Percentiles rank a stretch among this genome's conserved stretches.
These are phyloP conservation scores for Rhyacichthys aspro DNA, from an alignment of 2,797 vertebrate species.

Conservation along the genomic window DNA sequence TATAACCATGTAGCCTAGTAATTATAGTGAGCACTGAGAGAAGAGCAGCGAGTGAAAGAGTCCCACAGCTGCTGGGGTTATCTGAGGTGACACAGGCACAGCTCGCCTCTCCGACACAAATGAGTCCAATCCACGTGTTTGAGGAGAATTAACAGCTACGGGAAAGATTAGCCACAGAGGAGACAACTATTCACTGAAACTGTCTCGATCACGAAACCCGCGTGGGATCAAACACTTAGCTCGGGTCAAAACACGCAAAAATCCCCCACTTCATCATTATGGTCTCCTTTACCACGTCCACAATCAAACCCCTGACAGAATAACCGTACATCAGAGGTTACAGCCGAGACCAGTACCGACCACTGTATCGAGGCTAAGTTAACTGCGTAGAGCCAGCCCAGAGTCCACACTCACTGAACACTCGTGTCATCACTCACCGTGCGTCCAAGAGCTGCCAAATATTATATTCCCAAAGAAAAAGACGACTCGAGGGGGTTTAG, in stretches of 20 bases:
- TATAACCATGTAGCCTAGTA: background rate
- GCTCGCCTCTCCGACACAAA: slow-evolving; percentile 2
- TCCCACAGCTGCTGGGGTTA: slow-evolving; percentile 1
- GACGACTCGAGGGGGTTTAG: slow-evolving; percentile 7
- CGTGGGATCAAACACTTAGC: slow-evolving; percentile 45
- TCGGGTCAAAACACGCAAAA: slow-evolving; percentile 22
- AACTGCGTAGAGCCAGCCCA: slow-evolving; percentile 25
- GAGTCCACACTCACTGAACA: slow-evolving; percentile 19
- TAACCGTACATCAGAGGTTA: background rate
- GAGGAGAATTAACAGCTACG: slow-evolving; percentile 24
- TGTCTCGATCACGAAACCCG: background rate
- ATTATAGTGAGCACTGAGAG: slow-evolving; percentile 1
- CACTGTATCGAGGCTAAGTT: background rate
- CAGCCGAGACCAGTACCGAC: background rate
- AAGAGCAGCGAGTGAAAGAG: background rate
- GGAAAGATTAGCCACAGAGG: slow-evolving; percentile 34
- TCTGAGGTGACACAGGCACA: slow-evolving; percentile 7
- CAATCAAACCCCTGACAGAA: too few relatives aligned
- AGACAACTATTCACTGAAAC: slow-evolving; percentile 37
- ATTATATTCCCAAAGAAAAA: slow-evolving; percentile 3
- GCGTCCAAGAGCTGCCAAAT: background rate
- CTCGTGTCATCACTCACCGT: slow-evolving; percentile 54
- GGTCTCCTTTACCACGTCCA: too few relatives aligned
- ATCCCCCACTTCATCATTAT: slow-evolving; percentile 36
- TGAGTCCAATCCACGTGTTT: slow-evolving; percentile 21